Percentiles rank a stretch among this genome's conserved stretches.
These are phyloP conservation scores for Corticium candelabrum DNA, from an alignment of 37 sponge, comb jelly and placozoan species.

Conservation along the genomic window DNA sequence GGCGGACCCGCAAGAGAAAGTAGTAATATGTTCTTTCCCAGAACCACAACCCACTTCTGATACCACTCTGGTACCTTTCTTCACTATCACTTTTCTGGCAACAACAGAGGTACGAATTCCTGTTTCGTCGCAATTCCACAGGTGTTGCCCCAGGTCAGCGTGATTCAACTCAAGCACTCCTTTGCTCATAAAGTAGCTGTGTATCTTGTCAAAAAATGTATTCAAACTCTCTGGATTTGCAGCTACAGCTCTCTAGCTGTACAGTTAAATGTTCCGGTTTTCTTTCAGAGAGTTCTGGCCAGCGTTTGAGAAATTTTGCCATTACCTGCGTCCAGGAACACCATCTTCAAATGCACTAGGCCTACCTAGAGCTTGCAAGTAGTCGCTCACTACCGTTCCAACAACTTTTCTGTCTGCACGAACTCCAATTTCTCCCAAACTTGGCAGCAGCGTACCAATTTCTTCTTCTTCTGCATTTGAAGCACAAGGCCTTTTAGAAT, in stretches of 20 bases:
- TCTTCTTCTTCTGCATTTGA: conserved; percentile 13
- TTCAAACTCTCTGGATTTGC: neutral
- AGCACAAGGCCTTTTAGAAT: too few species aligned
- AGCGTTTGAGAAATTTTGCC: conserved; percentile 8
- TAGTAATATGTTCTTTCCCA: conserved; percentile 29
- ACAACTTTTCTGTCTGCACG: conserved; percentile 25
- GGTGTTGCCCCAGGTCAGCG: conserved; percentile 5
- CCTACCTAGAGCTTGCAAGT: conserved; percentile 13
- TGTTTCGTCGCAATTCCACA: conserved; percentile 35
- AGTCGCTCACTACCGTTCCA: conserved; percentile 10
- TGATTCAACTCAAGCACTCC: neutral
- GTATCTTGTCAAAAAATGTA: neutral
- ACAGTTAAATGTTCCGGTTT: conserved; percentile 11
- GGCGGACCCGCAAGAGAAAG: conserved; percentile 26
- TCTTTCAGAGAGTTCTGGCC: conserved; percentile 14
- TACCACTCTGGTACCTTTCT: conserved; percentile 20
- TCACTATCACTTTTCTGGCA: conserved; percentile 10
- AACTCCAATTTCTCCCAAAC: conserved; percentile 22
- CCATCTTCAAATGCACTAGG: conserved; percentile 21
- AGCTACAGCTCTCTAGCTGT: neutral
- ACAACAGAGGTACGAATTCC: conserved; percentile 15
- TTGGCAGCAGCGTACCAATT: conserved; percentile 23
- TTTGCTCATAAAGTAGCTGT: neutral
- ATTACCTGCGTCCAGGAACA: conserved; percentile 11
- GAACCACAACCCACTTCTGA: conserved; percentile 22